Evolutionary conservation across 2,113 vertebrate genomes (phyloP).

Genomic region (Nycticryphes semicollaris): DNA sequence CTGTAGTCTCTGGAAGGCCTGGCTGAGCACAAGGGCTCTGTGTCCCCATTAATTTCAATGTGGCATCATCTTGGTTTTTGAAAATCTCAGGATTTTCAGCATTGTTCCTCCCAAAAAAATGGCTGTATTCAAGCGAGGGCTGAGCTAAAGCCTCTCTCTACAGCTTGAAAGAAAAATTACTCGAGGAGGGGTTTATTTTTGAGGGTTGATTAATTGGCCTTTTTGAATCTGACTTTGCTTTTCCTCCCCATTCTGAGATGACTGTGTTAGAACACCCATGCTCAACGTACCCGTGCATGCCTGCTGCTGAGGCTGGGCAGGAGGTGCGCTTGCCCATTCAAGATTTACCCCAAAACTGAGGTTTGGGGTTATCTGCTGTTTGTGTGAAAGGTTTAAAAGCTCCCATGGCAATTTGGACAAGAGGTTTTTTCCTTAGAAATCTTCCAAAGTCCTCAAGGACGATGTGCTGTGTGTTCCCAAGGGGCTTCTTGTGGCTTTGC

Average conservation of each 20-base stretch:
- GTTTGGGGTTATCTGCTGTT: background rate
- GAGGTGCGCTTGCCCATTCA: background rate
- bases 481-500: background rate
- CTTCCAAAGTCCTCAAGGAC: background rate
- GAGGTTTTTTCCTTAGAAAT: background rate
- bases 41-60: background rate
- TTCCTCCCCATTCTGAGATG: background rate
- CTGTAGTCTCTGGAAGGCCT: background rate
- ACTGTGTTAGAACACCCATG: rapidly evolving
- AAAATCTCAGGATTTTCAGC: background rate
- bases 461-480: background rate
- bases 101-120: background rate
- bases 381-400: background rate
- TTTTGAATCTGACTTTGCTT: background rate
- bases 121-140: background rate
- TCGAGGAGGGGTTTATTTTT: background rate
- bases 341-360: background rate
- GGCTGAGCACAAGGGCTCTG: background rate
- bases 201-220: background rate
- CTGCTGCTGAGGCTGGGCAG: background rate
- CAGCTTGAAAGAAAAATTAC: background rate
- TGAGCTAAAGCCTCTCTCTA: background rate
- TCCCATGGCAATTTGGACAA: background rate
- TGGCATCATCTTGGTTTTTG: background rate
- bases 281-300: rapidly evolving